Evolutionary conservation across 2,888 invertebrate species (phyloP).

Genomic region (Andrena bucephala): DNA sequence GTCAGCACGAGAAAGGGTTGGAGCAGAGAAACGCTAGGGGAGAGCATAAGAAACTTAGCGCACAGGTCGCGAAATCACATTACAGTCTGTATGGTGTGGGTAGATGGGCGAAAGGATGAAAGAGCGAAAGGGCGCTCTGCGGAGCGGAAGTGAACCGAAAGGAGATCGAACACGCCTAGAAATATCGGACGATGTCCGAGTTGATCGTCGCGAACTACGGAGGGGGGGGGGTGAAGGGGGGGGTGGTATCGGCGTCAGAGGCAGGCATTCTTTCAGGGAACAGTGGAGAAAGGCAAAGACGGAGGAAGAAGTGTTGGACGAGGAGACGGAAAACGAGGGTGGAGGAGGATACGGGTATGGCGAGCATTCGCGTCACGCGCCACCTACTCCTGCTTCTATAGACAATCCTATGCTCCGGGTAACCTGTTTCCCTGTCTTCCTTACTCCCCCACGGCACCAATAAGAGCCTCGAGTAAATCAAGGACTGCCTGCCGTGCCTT

Average conservation of each 20-base stretch:
- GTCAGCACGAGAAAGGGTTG: background rate
- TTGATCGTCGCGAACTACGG: slow-evolving; percentile 31
- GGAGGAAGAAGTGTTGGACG: slow-evolving; percentile 27
- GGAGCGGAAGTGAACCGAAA: slow-evolving; percentile 23
- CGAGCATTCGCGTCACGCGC: slow-evolving; percentile 79
- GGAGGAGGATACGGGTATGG: slow-evolving; percentile 32
- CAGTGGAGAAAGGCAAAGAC: slow-evolving; percentile 23
- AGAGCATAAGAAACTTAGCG: slow-evolving; percentile 3
- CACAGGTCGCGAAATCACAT: slow-evolving; percentile 4
- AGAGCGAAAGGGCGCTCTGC: slow-evolving; percentile 41
- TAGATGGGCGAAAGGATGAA: slow-evolving; percentile 36
- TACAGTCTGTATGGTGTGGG: slow-evolving; percentile 30
- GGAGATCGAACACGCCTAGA: slow-evolving; percentile 37
- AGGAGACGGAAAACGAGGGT: slow-evolving; percentile 38
- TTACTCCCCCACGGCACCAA: slow-evolving; percentile 46
- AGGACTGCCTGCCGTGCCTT: slow-evolving; percentile 59
- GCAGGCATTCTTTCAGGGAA: slow-evolving; percentile 47
- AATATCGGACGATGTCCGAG: slow-evolving; percentile 59
- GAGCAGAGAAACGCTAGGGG: background rate
- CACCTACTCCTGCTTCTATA: slow-evolving; percentile 73
- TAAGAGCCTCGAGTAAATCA: slow-evolving; percentile 76
- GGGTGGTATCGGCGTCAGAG: slow-evolving; percentile 20
- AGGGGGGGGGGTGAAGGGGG: background rate
- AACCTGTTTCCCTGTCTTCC: slow-evolving; percentile 75
- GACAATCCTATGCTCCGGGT: slow-evolving; percentile 71